These are phyloP conservation scores for Habrosyne pyritoides DNA, from an alignment of 2,888 invertebrate species.

Conservation along the genomic window DNA sequence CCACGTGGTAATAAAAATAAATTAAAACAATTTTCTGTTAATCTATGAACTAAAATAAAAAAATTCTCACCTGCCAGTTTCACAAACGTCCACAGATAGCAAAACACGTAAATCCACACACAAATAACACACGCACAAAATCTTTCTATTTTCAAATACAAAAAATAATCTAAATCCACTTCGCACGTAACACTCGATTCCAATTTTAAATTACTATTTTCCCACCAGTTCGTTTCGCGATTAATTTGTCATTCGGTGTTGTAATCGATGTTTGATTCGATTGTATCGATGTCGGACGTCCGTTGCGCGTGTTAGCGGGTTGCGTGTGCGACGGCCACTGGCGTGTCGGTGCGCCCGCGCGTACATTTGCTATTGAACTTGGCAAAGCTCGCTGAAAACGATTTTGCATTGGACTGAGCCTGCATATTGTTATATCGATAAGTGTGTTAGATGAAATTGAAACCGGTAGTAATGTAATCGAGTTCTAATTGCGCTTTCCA, in stretches of 20 bases:
- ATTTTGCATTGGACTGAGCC: slow-evolving; percentile 52
- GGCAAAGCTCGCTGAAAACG: slow-evolving; percentile 67
- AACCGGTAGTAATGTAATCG: not conserved
- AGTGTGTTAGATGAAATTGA: not conserved
- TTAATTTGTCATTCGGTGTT: slow-evolving; percentile 32
- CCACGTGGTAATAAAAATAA: not conserved
- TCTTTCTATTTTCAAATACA: not conserved
- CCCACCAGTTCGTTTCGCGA: slow-evolving; percentile 5
- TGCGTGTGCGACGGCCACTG: slow-evolving; percentile 73
- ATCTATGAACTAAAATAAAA: not conserved
- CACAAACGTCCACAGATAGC: slow-evolving; percentile 30
- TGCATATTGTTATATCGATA: slow-evolving; percentile 6
- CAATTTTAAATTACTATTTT: not conserved
- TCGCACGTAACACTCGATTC: slow-evolving; percentile 13
- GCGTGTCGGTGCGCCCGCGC: slow-evolving; percentile 50
- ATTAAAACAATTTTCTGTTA: not conserved
- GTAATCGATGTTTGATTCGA: slow-evolving; percentile 38
- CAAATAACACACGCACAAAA: slow-evolving; percentile 25
- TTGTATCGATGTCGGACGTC: slow-evolving; percentile 43
- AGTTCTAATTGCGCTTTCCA: not conserved
- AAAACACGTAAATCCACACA: slow-evolving; percentile 37
- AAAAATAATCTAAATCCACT: slow-evolving; percentile 14
- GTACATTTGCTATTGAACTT: slow-evolving; percentile 72
- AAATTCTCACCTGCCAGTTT: slow-evolving; percentile 34
- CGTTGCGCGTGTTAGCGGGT: slow-evolving; percentile 63